A percentile compares a stretch with the other conserved stretches of the same genome.
Conservation (phyloP, 2,888 invertebrate genomes). For the Acrocera orbiculus region DNA sequence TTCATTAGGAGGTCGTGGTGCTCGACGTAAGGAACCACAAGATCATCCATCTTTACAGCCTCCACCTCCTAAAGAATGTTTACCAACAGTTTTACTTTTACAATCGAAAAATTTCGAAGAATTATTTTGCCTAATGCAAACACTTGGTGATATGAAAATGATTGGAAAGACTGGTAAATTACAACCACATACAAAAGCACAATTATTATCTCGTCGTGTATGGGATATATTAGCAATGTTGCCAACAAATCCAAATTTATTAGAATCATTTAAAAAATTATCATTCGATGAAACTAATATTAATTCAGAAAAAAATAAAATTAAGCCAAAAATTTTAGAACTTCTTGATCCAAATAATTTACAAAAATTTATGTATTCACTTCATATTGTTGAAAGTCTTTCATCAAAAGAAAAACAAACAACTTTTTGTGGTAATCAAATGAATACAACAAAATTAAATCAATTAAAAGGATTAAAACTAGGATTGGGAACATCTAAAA, state of each 20-base stretch:
- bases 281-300: slow-evolving; percentile 23
- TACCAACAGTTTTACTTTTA: slow-evolving; percentile 70
- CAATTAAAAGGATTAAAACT: slow-evolving; percentile 15
- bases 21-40: slow-evolving; percentile 33
- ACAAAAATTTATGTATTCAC: slow-evolving; percentile 86
- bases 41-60: slow-evolving; percentile 77
- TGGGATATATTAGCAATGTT: slow-evolving; percentile 89
- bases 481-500: slow-evolving; percentile 2
- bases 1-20: slow-evolving; percentile 57
- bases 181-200: slow-evolving; percentile 71
- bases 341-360: slow-evolving; percentile 75
- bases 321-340: slow-evolving; percentile 39
- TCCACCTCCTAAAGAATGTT: slow-evolving; percentile 66
- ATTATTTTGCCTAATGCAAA: slow-evolving; percentile 78
- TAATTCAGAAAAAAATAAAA: slow-evolving; percentile 19
- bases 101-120: slow-evolving; percentile 81
- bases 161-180: slow-evolving; percentile 36
- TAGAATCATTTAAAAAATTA: slow-evolving; percentile 60
- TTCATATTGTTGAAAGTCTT: slow-evolving; percentile 75
- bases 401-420: slow-evolving; percentile 17
- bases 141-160: slow-evolving; percentile 71
- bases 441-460: slow-evolving; percentile 9
- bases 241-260: slow-evolving; percentile 72
- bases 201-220: slow-evolving; percentile 73
- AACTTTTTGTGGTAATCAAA: slow-evolving; percentile 6